Evolutionary conservation across 2,113 vertebrate species (phyloP), one percentile per base, ranked within the genome.

Genomic region (Corvus cornix): DNA sequence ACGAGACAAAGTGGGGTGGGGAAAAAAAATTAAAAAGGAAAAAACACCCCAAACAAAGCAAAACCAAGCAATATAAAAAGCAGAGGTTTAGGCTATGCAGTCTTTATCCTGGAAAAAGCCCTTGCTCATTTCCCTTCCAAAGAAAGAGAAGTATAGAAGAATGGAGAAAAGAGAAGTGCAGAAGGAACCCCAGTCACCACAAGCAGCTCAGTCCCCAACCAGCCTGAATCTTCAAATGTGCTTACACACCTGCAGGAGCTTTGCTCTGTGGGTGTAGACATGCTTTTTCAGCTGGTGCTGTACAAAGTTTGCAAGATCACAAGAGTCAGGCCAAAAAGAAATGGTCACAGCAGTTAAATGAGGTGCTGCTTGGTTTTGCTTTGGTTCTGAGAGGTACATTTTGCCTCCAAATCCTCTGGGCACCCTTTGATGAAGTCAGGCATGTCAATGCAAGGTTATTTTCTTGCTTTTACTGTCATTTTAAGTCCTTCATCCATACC

Each of bases 391-490:
- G 60, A 44, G 43, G 13, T 7, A 52, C 2, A 33, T 48, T 76
- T 60, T 79, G 12, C 24, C 11, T 79, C 22, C 2, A 3, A 1
- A 63, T 46, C 24, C 39, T 80, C 60, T 63, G 17, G 27, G 33
- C 46, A 66, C 13, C 22, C 21, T 60, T 51, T 48, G 27, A 77
- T 70, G 28, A 88, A 90, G 21, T 23, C 27, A 84, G 24, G 4
- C 3, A 37, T 28, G 19, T 62, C 83, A 74, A 28, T 39, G 44
- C 49, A 55, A 83, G 60, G 60, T 52, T 90, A 53, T 84, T 87
- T 92, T 72, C 66, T 81, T 72, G 10, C 17, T 86, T 90, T 84
- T 84, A 6, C 44, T 63, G 35, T 84, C 68, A 48, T 84, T 95
- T 84, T 28, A 75, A 90, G 44, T 70, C 52, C 56, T 92, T 84